A percentile compares a stretch with the other conserved stretches of the same genome.
Conservation (phyloP, 2,888 invertebrate genomes). For the Pyrochroa serraticornis region DNA sequence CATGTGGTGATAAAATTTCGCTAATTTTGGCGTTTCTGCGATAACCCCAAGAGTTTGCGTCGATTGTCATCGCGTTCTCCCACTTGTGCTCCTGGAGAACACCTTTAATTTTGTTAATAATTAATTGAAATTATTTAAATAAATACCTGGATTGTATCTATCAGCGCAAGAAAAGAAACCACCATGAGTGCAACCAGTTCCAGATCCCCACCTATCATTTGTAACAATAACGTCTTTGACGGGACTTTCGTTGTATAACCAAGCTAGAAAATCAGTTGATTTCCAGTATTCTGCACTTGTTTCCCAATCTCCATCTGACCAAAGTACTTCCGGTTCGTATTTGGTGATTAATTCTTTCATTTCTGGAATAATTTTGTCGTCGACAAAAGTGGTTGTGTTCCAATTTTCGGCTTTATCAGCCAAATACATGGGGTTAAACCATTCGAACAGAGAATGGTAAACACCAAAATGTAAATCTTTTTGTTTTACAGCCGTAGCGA, state of each 20-base stretch:
- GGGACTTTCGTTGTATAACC: conserved; percentile 92
- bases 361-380: conserved; percentile 77
- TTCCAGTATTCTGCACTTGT: conserved; percentile 81
- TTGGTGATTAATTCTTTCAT: conserved; percentile 73
- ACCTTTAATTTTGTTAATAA: not conserved
- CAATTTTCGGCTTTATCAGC: conserved; percentile 70
- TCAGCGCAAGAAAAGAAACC: conserved; percentile 87
- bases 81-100: conserved; percentile 73
- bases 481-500: conserved; percentile 69
- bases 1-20: conserved; percentile 70
- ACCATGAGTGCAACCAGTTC: conserved; percentile 82
- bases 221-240: conserved; percentile 87
- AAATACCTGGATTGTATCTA: conserved; percentile 76
- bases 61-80: conserved; percentile 95
- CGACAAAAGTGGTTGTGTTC: conserved; percentile 68
- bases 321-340: conserved; percentile 78
- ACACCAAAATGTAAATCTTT: conserved; percentile 76
- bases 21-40: conserved; percentile 71
- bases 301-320: conserved; percentile 96
- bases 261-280: conserved; percentile 82
- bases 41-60: conserved; percentile 86
- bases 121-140: not conserved
- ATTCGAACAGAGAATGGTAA: conserved; percentile 84
- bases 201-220: conserved; percentile 93
- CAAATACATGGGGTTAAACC: conserved; percentile 82